These are phyloP conservation scores for Solenodon paradoxus DNA, from an alignment of 2,113 vertebrate species.

Conservation along the genomic window DNA sequence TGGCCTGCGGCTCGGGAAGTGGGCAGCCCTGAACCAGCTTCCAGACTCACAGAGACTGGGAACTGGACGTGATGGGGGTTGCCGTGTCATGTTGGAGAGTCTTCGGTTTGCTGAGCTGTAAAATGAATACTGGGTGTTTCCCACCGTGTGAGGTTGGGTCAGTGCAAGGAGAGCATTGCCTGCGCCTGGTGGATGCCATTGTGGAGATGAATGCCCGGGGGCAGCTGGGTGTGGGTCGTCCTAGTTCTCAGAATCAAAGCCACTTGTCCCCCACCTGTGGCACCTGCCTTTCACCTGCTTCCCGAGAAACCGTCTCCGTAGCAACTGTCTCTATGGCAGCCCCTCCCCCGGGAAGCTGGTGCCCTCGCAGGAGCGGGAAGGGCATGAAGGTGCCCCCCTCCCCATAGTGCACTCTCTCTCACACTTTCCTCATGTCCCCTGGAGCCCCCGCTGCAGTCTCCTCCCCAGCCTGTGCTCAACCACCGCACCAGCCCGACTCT, in stretches of 20 bases:
- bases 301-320: not conserved
- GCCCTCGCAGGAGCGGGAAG: too few species aligned
- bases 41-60: too few species aligned
- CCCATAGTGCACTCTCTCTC: too few species aligned
- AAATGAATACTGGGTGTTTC: not conserved
- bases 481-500: too few species aligned
- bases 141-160: not conserved
- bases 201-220: not conserved
- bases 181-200: too few species aligned
- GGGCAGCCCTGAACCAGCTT: not conserved
- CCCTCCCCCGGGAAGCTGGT: not conserved
- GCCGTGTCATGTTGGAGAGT: too few species aligned
- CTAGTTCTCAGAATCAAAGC: not conserved
- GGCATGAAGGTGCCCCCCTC: too few species aligned
- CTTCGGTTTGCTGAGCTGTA: not conserved
- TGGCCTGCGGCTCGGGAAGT: not conserved
- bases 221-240: not conserved
- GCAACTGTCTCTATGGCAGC: not conserved
- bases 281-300: not conserved
- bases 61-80: too few species aligned
- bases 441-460: too few species aligned
- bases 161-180: not conserved
- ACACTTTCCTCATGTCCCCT: too few species aligned
- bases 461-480: too few species aligned
- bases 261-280: not conserved